phyloP scores from a whole-genome alignment of 2,888 invertebrate species.

The Hydrotaea cyrtoneurina region DNA sequence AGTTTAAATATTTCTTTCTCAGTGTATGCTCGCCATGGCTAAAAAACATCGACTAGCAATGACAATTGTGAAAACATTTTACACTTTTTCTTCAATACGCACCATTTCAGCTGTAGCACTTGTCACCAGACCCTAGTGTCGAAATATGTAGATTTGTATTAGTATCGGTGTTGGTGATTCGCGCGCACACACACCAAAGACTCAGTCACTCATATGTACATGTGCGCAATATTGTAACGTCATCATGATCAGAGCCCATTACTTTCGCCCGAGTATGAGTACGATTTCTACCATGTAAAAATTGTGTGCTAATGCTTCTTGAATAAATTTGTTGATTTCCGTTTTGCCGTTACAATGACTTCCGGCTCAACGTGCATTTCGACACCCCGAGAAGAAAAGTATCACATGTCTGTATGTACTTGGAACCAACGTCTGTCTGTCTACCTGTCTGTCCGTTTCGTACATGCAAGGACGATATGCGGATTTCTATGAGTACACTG shows the following conservation, averaged over 20 bases:
- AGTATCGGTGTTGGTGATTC: background rate
- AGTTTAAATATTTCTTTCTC: too few species aligned
- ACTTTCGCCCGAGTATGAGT: constrained; percentile 25
- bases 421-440: background rate
- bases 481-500: background rate
- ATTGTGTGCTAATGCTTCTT: constrained; percentile 53
- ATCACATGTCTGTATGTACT: background rate
- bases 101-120: too few species aligned
- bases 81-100: too few species aligned
- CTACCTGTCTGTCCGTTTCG: background rate
- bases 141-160: too few species aligned
- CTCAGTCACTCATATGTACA: background rate
- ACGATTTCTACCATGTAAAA: constrained; percentile 34
- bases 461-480: background rate
- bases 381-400: constrained; percentile 33
- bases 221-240: constrained; percentile 33
- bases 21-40: too few species aligned
- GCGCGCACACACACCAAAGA: background rate
- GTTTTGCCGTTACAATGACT: constrained; percentile 63
- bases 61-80: too few species aligned
- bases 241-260: constrained; percentile 48
- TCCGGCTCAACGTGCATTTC: constrained; percentile 65
- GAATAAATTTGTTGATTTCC: constrained; percentile 66
- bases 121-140: too few species aligned
- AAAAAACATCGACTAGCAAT: too few species aligned